Evolutionary conservation across 2,888 invertebrate species (phyloP).

Genomic region (Amphipoea oculea): DNA sequence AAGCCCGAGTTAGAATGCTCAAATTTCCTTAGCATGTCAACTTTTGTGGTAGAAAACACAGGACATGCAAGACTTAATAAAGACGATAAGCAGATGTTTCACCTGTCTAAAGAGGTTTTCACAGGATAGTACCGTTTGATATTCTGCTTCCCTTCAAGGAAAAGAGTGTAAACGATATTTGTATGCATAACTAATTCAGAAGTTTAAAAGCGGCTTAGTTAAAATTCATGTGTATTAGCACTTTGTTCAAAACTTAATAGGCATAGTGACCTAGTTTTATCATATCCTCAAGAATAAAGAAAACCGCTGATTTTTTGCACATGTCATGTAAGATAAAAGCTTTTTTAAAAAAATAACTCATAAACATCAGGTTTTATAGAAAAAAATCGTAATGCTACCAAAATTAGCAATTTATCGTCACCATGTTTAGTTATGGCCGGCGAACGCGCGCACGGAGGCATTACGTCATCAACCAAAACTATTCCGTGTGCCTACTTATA

Average conservation of each 20-base stretch:
- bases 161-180: constrained; percentile 1
- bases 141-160: constrained; percentile 26
- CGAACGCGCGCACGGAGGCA: constrained; percentile 38
- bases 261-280: constrained; percentile 35
- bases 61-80: background rate
- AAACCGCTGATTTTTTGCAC: constrained; percentile 2
- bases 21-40: background rate
- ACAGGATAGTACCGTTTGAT: constrained; percentile 7
- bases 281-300: background rate
- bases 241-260: constrained; percentile 5
- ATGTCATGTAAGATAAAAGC: background rate
- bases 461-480: constrained; percentile 59
- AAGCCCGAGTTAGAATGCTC: background rate
- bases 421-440: constrained; percentile 36
- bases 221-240: background rate
- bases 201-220: background rate
- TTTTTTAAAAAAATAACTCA: background rate
- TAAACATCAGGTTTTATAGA: background rate
- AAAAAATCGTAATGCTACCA: constrained; percentile 10
- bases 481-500: constrained; percentile 59
- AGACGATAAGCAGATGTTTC: background rate
- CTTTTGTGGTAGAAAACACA: constrained; percentile 9
- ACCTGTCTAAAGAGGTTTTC: background rate
- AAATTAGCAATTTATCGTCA: constrained; percentile 25
- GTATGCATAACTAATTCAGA: constrained; percentile 17